Evolutionary conservation across 2,888 invertebrate species (phyloP), one percentile per base, ranked within the genome.

Genomic region (Suillia variegata): DNA sequence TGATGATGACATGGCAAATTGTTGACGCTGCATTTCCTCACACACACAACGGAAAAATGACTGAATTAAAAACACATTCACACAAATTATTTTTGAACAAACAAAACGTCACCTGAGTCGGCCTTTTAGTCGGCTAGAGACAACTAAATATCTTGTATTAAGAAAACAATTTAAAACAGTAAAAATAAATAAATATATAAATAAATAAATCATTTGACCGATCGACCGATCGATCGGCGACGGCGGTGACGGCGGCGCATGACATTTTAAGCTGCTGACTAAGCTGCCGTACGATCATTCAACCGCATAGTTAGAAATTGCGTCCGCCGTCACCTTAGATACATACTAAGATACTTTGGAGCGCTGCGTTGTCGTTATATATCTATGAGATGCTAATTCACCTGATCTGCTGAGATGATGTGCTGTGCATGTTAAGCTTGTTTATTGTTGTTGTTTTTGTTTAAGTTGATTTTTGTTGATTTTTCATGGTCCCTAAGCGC

Each of bases 241-340:
- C n/a, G n/a, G n/a, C n/a, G n/a, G n/a, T n/a, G n/a, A n/a, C n/a
- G n/a, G n/a, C n/a, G n/a, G n/a, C n/a, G n/a, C n/a, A n/a, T n/a
- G n/a, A n/a, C n/a, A n/a, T n/a, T n/a, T 26, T 38, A 24, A 33
- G 54, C 58, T n/a, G n/a, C n/a, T 54, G 54, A 58, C 49, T 58
- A 58, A 58, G 58, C 58, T 50, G 13, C 31, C 18, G 42, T 15
- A 38, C 54, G 26, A 20, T 49, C 38, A 50, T 50, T 49, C 51
- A 56, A 42, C 26, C 45, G 33, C 33, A 15, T 18, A 54, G 24
- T 20, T 20, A 5, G 45, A 18, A 45, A 45, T 42, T 45, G 20
- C 52, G 24, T 8, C 50, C 50, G 31, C 13, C 20, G 31, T 13
- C 52, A 34, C 20, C 52, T 13, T 17, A 13, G 49, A 10, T 22